phyloP scores from a whole-genome alignment of 2,113 vertebrate genomes.

The Gnathonemus longibarbis region DNA sequence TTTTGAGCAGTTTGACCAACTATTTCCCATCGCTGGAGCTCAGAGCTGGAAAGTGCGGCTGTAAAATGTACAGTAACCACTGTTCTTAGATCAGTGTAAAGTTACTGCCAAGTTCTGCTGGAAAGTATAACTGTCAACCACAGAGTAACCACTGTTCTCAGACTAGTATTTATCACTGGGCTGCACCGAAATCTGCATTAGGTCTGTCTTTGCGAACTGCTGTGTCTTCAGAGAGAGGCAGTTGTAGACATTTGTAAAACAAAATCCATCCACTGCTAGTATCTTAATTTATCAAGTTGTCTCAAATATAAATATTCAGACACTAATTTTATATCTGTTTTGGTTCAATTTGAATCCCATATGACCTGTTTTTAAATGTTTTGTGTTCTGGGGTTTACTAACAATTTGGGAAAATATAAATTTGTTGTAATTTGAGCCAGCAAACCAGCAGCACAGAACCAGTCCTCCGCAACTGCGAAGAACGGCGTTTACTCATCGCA shows the following conservation, averaged over 20 bases:
- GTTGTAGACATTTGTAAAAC: neutral
- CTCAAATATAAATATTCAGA: neutral
- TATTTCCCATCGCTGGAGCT: neutral
- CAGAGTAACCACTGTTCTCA: neutral
- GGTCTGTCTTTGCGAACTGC: neutral
- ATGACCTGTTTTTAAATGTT: neutral
- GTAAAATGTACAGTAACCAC: neutral
- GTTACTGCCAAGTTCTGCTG: neutral
- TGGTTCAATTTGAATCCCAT: neutral
- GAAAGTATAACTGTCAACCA: constrained; percentile 2
- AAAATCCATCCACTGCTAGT: neutral
- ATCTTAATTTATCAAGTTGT: neutral
- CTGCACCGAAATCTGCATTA: neutral
- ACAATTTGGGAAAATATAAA: neutral
- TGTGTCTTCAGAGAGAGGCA: neutral
- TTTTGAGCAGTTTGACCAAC: neutral
- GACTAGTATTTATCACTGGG: neutral
- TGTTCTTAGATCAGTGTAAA: neutral
- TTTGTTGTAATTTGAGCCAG: neutral
- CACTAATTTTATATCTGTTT: neutral
- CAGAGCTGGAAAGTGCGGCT: neutral
- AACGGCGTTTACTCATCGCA: neutral
- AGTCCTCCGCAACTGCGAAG: neutral
- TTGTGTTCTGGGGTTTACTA: neutral
- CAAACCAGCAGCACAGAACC: neutral